Percentiles rank a stretch among this genome's conserved stretches.
phyloP scores from a whole-genome alignment of 2,113 vertebrate genomes.

The Eclectus roratus region DNA sequence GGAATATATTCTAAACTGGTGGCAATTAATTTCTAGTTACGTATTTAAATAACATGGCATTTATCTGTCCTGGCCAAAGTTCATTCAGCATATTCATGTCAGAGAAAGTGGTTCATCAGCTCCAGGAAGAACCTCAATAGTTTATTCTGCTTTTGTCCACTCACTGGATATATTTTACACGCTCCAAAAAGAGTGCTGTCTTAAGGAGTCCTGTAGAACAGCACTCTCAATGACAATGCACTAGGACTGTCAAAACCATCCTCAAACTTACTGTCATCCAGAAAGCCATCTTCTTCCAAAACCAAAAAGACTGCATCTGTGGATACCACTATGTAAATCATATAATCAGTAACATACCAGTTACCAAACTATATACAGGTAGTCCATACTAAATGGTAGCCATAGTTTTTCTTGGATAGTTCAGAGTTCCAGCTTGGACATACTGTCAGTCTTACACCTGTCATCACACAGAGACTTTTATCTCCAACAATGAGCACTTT shows the following conservation, averaged over 20 bases:
- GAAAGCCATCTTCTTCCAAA: not conserved
- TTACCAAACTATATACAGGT: not conserved
- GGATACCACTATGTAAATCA: not conserved
- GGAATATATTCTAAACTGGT: not conserved
- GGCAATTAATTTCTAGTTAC: not conserved
- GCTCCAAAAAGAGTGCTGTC: not conserved
- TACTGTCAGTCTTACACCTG: not conserved
- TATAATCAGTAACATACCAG: not conserved
- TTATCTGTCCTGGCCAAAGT: not conserved
- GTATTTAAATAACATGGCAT: not conserved
- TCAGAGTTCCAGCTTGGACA: not conserved
- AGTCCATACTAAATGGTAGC: not conserved
- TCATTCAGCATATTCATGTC: not conserved
- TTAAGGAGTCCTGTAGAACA: not conserved
- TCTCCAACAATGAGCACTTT: not conserved
- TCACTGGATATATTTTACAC: not conserved
- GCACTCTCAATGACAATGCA: not conserved
- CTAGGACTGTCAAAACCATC: not conserved
- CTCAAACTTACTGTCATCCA: not conserved
- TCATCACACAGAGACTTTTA: not conserved
- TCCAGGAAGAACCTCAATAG: not conserved
- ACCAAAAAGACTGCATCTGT: not conserved
- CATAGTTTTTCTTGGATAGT: not conserved
- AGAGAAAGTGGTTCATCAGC: not conserved
- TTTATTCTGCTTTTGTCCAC: not conserved